Evolutionary conservation across 2,888 invertebrate species (phyloP), one percentile per base, ranked within the genome.

Genomic region (Chydorus sphaericus): DNA sequence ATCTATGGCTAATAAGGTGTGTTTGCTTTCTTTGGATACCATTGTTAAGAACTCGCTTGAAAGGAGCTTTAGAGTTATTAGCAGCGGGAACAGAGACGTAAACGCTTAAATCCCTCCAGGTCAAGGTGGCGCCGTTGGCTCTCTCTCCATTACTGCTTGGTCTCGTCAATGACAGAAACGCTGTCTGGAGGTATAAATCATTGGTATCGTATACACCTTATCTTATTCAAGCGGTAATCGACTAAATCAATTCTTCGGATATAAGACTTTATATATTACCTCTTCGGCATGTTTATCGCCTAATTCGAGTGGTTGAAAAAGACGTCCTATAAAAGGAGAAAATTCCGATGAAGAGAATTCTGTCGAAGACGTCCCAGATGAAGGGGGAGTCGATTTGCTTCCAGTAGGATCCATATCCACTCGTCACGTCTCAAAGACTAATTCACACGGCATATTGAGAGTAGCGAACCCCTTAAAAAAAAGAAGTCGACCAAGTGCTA

Each of bases 71-170:
- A 16, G 38, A 26, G n/a, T 31, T 31, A n/a, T 39, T 48, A 5
- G 57, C 48, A 16, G 58, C 58, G 52, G 66, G 68, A n/a, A 66
- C 62, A 57, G 70, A 66, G 10, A 80, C 79, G 63, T 84, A 85
- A 1, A 87, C 82, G 37, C 80, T 81, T 0, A 89, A 70, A 66
- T 88, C 84, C 49, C 80, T 74, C 88, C 88, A 89, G 0, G 84
- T 82, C 30, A 89, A 71, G 0, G 85, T 87, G 51, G 83, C 75
- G 0, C 80, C 83, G 7, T 36, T 16, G 10, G 31, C 23, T 4
- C 52, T 33, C 14, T 36, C 36, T 8, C 11, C 10, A 20, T 36
- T 28, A 20, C 33, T 36, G 18, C 26, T 33, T 11, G 31, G 31
- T 31, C 52, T 20, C 44, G 44, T 44, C 31, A 52, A n/a, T 33